Conservation (phyloP, 2,888 invertebrate species). For the Thera britannica region DNA sequence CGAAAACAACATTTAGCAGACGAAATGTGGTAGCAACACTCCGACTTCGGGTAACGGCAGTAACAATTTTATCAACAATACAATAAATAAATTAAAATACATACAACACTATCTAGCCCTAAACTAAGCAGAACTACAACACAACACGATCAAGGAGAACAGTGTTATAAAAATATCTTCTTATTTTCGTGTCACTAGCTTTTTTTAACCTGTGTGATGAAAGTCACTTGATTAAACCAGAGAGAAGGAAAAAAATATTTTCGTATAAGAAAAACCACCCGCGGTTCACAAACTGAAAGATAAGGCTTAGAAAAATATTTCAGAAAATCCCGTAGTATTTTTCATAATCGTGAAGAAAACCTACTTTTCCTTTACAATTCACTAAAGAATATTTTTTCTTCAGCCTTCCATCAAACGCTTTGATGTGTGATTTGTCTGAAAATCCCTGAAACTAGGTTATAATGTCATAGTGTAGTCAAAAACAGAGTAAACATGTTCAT, state of each 20-base stretch:
- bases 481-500: background rate
- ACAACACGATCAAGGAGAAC: no score
- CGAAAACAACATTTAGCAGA: no score
- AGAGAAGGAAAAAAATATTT: background rate
- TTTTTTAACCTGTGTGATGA: no score
- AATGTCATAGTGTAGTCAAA: background rate
- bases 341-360: background rate
- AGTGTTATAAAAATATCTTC: no score
- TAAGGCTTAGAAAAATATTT: background rate
- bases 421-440: conserved; percentile 9
- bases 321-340: background rate
- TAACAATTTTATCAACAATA: no score
- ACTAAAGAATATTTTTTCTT: conserved; percentile 8
- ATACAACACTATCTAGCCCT: no score
- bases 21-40: no score
- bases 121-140: no score
- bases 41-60: no score
- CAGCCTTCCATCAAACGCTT: conserved; percentile 4
- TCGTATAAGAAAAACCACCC: background rate
- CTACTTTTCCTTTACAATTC: background rate
- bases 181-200: no score
- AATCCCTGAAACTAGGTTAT: conserved; percentile 9
- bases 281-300: background rate
- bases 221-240: background rate
- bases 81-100: no score